Evolutionary conservation across 2,888 invertebrate genomes (phyloP), one percentile per base, ranked within the genome.

Genomic region (Geophilus truncorum): DNA sequence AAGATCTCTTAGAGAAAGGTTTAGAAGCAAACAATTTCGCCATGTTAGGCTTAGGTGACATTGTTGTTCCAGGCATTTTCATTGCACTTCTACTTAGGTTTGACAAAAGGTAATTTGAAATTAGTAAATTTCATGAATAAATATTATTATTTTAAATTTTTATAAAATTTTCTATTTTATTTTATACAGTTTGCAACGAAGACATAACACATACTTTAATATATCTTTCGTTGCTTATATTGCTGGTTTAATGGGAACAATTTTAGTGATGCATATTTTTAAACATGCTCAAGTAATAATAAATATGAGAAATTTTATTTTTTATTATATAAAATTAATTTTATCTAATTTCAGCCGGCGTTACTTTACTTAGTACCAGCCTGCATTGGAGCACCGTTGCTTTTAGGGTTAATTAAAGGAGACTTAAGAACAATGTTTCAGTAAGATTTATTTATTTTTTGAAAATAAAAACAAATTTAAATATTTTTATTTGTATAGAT

Each of bases 61-160:
- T 99, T 85, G 99, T 99, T 36, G 95, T 99, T 83, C 99, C 99
- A 4, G 99, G 99, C 83, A 98, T 99, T 86, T 99, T 99, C 88
- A 98, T 99, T 85, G 98, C 99, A 0, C 90, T 99, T 28, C 89
- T 99, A 77, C 90, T 98, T 78, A 92, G 99, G 83, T 99, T 97
- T 88, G 99, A 99, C 89, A 91, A 93, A 87, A 90, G 90, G 90
- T 90, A 85, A 84, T 82, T 80, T 25, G 34, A 5, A n/a, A 36
- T 70, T 10, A 70, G 23, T 80, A 57, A 18, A 62, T 1, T 21
- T 62, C 1, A 2, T 62, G 6, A 10, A 0, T 77, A 4, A 15
- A 62, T 1, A 36, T 78, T 78, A 36, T 18, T 18, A 36, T 77
- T 36, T n/a, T n/a, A n/a, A n/a, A 4, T 1, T 36, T 2, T 75